Conservation (phyloP, 2,797 vertebrate genomes). For the Helicolenus hilgendorfi region DNA sequence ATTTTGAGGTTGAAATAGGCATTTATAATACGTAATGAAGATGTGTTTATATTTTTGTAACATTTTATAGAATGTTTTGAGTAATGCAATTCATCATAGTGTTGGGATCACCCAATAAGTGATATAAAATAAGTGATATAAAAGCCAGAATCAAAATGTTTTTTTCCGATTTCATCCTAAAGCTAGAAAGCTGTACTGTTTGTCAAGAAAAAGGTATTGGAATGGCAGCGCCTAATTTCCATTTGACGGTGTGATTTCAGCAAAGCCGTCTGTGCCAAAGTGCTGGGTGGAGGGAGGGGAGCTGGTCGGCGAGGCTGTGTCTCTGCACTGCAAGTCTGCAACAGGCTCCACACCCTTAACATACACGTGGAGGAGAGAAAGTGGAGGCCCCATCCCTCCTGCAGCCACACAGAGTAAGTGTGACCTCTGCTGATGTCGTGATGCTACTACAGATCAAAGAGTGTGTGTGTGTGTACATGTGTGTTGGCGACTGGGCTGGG, state of each 20-base stretch:
- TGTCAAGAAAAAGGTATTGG: neutral
- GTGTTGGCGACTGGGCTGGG: neutral
- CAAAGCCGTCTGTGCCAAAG: conserved; percentile 83
- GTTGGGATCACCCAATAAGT: neutral
- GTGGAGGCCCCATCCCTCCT: conserved; percentile 54
- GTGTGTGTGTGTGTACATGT: neutral
- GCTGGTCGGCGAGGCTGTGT: conserved; percentile 72
- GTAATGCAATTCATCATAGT: neutral
- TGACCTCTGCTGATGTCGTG: conserved; percentile 79
- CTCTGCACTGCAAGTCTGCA: conserved; percentile 83
- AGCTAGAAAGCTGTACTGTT: neutral
- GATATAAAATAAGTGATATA: neutral
- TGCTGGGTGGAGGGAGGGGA: conserved; percentile 84
- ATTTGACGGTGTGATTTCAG: conserved; percentile 71
- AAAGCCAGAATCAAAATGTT: neutral
- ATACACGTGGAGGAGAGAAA: conserved; percentile 84
- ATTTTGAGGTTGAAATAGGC: neutral
- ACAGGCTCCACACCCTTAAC: conserved; percentile 81
- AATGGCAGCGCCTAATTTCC: neutral
- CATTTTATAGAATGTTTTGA: neutral
- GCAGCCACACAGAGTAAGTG: conserved; percentile 86
- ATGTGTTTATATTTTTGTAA: neutral
- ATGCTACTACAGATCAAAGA: conserved; percentile 69
- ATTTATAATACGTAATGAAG: neutral
- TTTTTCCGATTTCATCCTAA: neutral